Percentiles rank a stretch among this genome's conserved stretches.
Conservation (phyloP, 2,113 vertebrate genomes). For the Dipodomys ordii region DNA sequence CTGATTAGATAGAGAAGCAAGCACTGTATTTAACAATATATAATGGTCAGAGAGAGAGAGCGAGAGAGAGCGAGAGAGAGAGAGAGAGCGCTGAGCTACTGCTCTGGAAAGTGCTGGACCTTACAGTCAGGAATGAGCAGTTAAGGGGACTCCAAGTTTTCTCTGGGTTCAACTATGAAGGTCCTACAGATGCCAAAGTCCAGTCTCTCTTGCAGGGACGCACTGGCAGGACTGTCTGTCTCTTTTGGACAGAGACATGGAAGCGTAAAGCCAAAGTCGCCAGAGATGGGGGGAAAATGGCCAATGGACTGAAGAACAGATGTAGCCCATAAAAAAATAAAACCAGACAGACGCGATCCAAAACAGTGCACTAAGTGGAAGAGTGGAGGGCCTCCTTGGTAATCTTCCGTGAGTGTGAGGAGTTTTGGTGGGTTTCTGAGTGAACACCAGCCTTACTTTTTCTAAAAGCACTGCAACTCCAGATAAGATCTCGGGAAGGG, state of each 20-base stretch:
- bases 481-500: not conserved
- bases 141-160: not conserved
- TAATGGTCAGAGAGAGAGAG: not conserved
- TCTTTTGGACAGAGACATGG: not conserved
- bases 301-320: not conserved
- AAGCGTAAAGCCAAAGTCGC: not conserved
- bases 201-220: not conserved
- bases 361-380: not conserved
- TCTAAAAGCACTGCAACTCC: not conserved
- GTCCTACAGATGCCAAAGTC: not conserved
- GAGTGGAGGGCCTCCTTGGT: no score
- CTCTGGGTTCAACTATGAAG: not conserved
- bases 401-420: not conserved
- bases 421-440: not conserved
- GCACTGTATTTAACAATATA: not conserved
- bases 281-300: not conserved
- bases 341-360: not conserved
- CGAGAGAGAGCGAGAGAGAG: no score
- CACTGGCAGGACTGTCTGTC: not conserved
- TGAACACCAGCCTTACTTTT: not conserved
- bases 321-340: not conserved
- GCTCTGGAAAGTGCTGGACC: not conserved
- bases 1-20: constrained; percentile 28
- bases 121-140: not conserved
- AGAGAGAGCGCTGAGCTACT: not conserved